A percentile compares a stretch with the other conserved stretches of the same genome.
These are phyloP conservation scores for Glaucopsyche alexis DNA, from an alignment of 2,888 invertebrate genomes.

Conservation along the genomic window DNA sequence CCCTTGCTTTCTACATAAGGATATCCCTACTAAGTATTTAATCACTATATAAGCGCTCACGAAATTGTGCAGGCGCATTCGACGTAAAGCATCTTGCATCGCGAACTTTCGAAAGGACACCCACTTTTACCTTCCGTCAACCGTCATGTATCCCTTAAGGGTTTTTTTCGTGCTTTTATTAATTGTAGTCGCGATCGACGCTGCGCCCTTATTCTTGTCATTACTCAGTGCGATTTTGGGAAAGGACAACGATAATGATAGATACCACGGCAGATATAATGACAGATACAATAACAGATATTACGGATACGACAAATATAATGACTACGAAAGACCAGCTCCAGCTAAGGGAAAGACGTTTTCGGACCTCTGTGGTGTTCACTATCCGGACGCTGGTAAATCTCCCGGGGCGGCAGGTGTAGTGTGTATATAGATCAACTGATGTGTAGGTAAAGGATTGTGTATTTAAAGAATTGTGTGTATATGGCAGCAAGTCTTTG, in stretches of 20 bases:
- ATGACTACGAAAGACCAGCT: background rate
- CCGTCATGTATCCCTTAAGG: constrained; percentile 23
- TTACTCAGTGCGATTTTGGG: background rate
- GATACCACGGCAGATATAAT: background rate
- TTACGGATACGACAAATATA: no score
- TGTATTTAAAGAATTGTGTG: background rate
- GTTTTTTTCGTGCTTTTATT: background rate
- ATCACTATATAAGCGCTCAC: constrained; percentile 18
- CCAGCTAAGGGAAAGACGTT: constrained; percentile 27
- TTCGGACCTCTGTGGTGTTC: constrained; percentile 27
- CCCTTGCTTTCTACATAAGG: constrained; percentile 22
- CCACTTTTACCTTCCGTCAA: background rate
- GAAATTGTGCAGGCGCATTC: constrained; percentile 8
- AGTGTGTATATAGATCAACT: constrained; percentile 11
- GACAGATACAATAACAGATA: background rate
- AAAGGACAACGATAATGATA: constrained; percentile 8
- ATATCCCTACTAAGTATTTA: constrained; percentile 19
- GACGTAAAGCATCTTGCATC: background rate
- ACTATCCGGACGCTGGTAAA: constrained; percentile 23
- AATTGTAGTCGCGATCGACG: background rate
- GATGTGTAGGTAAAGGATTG: background rate
- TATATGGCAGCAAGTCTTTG: background rate
- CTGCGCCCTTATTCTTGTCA: constrained; percentile 12
- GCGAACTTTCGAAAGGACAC: constrained; percentile 17
- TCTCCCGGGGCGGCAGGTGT: constrained; percentile 25